Base-by-base conservation (phyloP, 2,888 invertebrate species). In the Cephus rjabovi region DNA sequence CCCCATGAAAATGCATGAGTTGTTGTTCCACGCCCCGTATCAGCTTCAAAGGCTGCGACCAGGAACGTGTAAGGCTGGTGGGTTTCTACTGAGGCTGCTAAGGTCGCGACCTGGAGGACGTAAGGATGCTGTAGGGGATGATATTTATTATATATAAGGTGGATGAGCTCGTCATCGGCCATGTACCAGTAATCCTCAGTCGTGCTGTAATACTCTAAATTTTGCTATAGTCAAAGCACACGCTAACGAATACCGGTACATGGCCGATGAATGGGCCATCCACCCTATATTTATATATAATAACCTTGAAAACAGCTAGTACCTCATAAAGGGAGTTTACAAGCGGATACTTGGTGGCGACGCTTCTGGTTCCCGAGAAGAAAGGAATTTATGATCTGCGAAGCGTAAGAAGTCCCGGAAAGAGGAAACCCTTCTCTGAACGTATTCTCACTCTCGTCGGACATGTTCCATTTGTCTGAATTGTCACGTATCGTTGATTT, bases 401-500 rank as follows among this genome's bases (percentile, higher is more conserved):
- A 56, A 9, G 56, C 23, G 56, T 56, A 56, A 56, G 56, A 23
- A 56, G 56, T 56, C 56, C 23, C 23, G 56, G 15, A 71, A 71
- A 12, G 71, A 71, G 71, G 34, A 71, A 71, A 71, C 33, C 71
- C 71, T 71, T 31, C 71, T 33, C 12, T 33, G 71, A 1, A 3
- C 33, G 71, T 12, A 71, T 71, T 31, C 23, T 12, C 71, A 31
- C 33, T 12, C 71, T 34, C 12, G 71, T 71, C 33, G 71, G 71
- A 12, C 9, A 9, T 12, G 68, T 80, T 73, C 75, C 75, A 77
- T 79, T 81, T 83, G 83, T 86, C 86, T 83, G 81, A 84, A 83
- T 69, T 69, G 77, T n/a, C 71, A 23, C 87, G 85, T 86, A 82
- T 86, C 87, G 86, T 81, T 86, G 87, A 80, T 83, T 83, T 79